phyloP scores from a whole-genome alignment of 1,140 invertebrate species.

The Bombus terrestris region DNA sequence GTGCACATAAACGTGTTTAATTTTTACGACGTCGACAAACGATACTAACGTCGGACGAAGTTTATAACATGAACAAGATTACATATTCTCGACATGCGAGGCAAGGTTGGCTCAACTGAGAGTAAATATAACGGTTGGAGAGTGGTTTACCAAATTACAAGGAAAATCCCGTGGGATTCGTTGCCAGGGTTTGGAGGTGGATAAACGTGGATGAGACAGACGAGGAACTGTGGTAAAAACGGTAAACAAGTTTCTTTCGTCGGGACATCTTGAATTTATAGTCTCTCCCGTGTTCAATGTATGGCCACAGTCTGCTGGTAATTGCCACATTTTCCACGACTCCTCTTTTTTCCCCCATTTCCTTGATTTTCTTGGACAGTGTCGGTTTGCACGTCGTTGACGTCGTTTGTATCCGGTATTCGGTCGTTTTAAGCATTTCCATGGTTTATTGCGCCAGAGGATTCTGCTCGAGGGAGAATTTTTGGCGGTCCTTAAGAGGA shows the following conservation, averaged over 20 bases:
- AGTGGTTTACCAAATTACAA: conserved; percentile 36
- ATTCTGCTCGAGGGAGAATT: neutral
- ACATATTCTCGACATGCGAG: conserved; percentile 9
- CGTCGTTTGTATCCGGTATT: neutral
- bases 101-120: conserved; percentile 34
- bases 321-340: neutral
- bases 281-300: conserved; percentile 9
- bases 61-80: neutral
- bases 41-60: neutral
- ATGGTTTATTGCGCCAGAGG: neutral
- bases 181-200: neutral
- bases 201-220: conserved; percentile 13
- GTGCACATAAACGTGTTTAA: neutral
- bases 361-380: neutral
- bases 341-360: neutral
- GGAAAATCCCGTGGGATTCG: conserved; percentile 18
- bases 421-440: neutral
- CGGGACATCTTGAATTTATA: conserved; percentile 55
- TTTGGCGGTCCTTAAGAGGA: neutral
- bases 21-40: neutral
- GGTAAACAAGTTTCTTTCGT: conserved; percentile 62
- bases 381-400: too few species aligned
- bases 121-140: conserved; percentile 9
- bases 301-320: neutral
- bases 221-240: conserved; percentile 46